A percentile compares a stretch with the other conserved stretches of the same genome.
These are phyloP conservation scores for Ataeniobius toweri DNA, from an alignment of 2,797 vertebrate genomes.

Conservation along the genomic window DNA sequence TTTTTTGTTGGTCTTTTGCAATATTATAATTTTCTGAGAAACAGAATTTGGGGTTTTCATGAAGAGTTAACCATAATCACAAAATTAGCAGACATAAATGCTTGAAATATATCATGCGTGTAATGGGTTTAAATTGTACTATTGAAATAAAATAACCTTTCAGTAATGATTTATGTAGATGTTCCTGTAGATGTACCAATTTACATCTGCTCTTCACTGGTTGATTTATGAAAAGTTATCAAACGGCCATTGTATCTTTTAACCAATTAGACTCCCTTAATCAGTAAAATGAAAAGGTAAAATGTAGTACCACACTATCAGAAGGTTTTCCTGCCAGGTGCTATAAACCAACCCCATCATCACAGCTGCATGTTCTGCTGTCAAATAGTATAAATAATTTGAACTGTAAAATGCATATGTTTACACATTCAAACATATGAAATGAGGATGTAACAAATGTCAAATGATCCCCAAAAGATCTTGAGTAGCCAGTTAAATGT, in stretches of 20 bases:
- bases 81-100: neutral
- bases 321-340: neutral
- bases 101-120: too few species aligned
- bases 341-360: neutral
- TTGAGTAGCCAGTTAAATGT: conserved; percentile 1
- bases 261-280: neutral
- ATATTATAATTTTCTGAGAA: neutral
- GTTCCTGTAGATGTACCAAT: neutral
- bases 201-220: neutral
- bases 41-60: neutral
- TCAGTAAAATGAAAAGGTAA: neutral
- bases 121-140: neutral
- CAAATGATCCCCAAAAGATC: conserved; percentile 14
- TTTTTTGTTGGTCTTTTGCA: neutral
- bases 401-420: conserved; percentile 1
- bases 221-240: neutral
- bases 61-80: neutral
- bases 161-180: neutral
- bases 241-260: neutral
- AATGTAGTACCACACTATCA: neutral
- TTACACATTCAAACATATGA: conserved; percentile 10
- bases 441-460: neutral
- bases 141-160: neutral
- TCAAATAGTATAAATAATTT: conserved; percentile 1
- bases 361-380: conserved; percentile 1